Evolutionary conservation across 1,140 invertebrate species (phyloP).

Genomic region (Drosophila punjabiensis): DNA sequence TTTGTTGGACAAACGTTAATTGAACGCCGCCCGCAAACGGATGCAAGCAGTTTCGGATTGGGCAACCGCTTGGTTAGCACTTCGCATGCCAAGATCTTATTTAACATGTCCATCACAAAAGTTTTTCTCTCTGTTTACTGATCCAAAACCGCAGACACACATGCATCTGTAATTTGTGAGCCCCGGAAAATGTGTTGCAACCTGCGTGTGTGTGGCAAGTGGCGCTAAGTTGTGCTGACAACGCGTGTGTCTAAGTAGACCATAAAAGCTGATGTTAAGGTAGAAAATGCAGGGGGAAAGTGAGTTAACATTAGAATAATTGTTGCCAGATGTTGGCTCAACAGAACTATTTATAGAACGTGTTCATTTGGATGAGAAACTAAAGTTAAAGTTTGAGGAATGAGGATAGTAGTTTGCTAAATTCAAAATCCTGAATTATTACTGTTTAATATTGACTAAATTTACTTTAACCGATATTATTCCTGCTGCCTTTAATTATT

Average conservation of each 20-base stretch:
- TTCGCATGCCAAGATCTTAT: slow-evolving; percentile 43
- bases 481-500: neutral
- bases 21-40: slow-evolving; percentile 16
- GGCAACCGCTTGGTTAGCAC: slow-evolving; percentile 54
- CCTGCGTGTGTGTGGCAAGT: slow-evolving; percentile 28
- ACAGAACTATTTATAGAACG: neutral
- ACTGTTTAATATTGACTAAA: neutral
- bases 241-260: slow-evolving; percentile 6
- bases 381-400: neutral
- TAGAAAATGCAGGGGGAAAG: neutral
- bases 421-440: neutral
- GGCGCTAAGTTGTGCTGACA: slow-evolving; percentile 13
- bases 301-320: neutral
- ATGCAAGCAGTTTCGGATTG: slow-evolving; percentile 28
- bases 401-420: neutral
- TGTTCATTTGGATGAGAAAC: neutral
- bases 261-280: slow-evolving; percentile 3
- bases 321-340: neutral
- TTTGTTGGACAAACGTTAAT: slow-evolving; percentile 47
- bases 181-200: slow-evolving; percentile 60
- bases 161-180: slow-evolving; percentile 40
- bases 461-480: neutral
- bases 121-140: slow-evolving; percentile 45
- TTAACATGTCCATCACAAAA: slow-evolving; percentile 59
- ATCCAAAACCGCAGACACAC: slow-evolving; percentile 41